These are phyloP conservation scores for Blomia tropicalis DNA, from an alignment of 2,888 invertebrate genomes.

Conservation along the genomic window DNA sequence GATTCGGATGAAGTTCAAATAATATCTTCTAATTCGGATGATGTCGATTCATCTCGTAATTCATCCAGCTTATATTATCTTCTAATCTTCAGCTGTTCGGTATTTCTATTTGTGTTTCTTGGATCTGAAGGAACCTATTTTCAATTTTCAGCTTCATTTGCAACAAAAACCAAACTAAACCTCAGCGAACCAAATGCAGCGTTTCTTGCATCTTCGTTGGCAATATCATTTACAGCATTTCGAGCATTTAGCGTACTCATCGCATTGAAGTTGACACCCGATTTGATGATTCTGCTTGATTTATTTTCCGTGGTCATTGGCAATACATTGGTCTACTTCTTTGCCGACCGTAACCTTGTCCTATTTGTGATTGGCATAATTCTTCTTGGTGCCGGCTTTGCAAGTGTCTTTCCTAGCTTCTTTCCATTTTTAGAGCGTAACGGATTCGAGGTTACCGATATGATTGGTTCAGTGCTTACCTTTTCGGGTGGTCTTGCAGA, in stretches of 20 bases:
- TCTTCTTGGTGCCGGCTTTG: constrained; percentile 22
- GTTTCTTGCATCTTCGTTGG: constrained; percentile 19
- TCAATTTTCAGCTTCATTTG: constrained; percentile 25
- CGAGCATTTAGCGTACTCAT: constrained; percentile 18
- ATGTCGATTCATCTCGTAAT: neutral
- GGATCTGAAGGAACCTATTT: constrained; percentile 21
- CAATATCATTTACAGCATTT: constrained; percentile 18
- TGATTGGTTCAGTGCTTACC: constrained; percentile 20
- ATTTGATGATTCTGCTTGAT: constrained; percentile 12
- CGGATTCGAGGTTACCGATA: constrained; percentile 17
- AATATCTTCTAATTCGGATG: neutral
- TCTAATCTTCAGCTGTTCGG: constrained; percentile 4
- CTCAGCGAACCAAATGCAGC: constrained; percentile 22
- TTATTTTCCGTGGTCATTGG: constrained; percentile 7
- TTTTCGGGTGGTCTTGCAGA: constrained; percentile 20
- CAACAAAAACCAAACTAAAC: constrained; percentile 15
- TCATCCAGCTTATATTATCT: neutral
- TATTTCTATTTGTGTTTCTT: constrained; percentile 17
- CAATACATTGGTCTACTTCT: constrained; percentile 2
- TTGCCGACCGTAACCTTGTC: constrained; percentile 7
- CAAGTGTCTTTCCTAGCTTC: constrained; percentile 21
- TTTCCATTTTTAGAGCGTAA: constrained; percentile 20
- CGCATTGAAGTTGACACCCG: constrained; percentile 19
- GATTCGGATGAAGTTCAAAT: neutral
- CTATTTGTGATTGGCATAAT: constrained; percentile 15